Base-by-base conservation (phyloP, 2,888 invertebrate genomes). In the Amiota mariae region DNA sequence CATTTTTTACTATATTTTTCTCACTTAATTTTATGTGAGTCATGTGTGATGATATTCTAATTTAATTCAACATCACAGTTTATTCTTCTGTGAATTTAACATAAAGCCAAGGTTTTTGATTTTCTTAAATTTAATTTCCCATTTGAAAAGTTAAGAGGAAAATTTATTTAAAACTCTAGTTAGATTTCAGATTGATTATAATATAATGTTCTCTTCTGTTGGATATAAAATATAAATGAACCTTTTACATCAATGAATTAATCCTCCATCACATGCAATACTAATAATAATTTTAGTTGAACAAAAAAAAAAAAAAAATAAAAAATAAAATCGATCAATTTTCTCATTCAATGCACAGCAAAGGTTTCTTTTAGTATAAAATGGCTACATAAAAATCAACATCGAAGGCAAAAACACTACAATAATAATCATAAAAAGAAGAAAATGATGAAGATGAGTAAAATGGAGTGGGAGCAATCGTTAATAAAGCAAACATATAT, bases 301-400 rank as follows among this genome's bases (percentile, higher is more conserved):
- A 9, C 6, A 9, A 6, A 11, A 15, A 10, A 49, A 10, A 15
- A 66, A 66, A n/a, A n/a, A n/a, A n/a, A n/a, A n/a, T n/a, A 6
- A 11, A 15, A 10, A 49, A 10, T 11, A 66, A 66, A 66, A 66
- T 66, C 66, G 20, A 66, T 66, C 47, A 66, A 47, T 64, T 66
- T 66, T 48, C 49, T 49, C 18, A 18, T 66, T 48, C 18, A 66
- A 10, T 13, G 66, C 66, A 48, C 49, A 48, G 48, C 47, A 48
- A 24, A 18, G 18, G 20, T 24, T 36, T 36, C 36, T 36, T 36
- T 36, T 0, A 59, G 24, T 20, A 59, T 59, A 59, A 59, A 59
- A 18, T 18, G 11, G 20, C 59, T 59, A 24, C 59, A 59, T 24
- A 48, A 46, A 47, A 47, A 15, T 15, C 18, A 57, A 59, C 18